phyloP scores from a whole-genome alignment of 2,888 invertebrate species.

The Anthoptus insignis region DNA sequence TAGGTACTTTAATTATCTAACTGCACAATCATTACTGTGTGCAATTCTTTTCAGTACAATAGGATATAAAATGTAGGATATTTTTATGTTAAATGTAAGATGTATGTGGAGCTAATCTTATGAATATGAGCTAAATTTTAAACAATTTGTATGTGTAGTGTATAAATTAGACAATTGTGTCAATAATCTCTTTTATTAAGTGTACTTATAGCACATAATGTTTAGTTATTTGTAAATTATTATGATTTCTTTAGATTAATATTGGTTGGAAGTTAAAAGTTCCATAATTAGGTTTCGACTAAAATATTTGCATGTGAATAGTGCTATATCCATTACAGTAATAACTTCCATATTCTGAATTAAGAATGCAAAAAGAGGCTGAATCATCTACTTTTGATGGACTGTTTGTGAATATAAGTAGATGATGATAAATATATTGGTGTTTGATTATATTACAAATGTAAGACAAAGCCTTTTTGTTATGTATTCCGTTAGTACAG shows the following conservation, averaged over 20 bases:
- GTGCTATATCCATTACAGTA: not conserved
- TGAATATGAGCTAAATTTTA: slow-evolving; percentile 79
- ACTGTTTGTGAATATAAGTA: not conserved
- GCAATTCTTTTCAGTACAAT: slow-evolving; percentile 1
- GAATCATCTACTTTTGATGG: not conserved
- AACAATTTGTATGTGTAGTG: slow-evolving; percentile 24
- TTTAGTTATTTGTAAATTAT: not conserved
- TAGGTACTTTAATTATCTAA: slow-evolving; percentile 18
- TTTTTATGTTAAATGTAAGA: slow-evolving; percentile 23
- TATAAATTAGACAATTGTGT: slow-evolving; percentile 19
- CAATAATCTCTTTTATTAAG: slow-evolving; percentile 3
- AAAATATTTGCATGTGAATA: not conserved
- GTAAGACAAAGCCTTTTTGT: no score
- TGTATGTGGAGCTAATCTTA: slow-evolving; percentile 78
- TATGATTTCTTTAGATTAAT: not conserved
- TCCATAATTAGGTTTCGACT: not conserved
- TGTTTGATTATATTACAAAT: no score
- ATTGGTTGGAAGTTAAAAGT: not conserved
- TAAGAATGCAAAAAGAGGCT: not conserved
- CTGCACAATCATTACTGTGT: slow-evolving; percentile 25
- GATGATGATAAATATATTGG: not conserved
- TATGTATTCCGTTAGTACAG: no score
- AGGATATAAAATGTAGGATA: slow-evolving; percentile 32
- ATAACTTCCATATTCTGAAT: not conserved
- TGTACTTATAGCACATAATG: slow-evolving; percentile 25